phyloP scores from a whole-genome alignment of 2,113 vertebrate genomes.

The Saiga tatarica region DNA sequence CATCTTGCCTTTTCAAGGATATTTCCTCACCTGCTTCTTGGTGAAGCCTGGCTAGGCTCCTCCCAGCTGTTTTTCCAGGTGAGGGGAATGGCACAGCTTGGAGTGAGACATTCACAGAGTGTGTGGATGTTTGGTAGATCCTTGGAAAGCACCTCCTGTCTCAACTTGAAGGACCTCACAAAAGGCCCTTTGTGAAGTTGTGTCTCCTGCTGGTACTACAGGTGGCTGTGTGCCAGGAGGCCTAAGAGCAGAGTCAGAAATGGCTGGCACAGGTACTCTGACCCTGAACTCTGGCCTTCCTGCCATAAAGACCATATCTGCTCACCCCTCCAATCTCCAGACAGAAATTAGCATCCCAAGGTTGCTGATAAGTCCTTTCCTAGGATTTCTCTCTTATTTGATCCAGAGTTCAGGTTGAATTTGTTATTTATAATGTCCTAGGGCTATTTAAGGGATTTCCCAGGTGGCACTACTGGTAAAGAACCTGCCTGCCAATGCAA shows the following conservation, averaged over 20 bases:
- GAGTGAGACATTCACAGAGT: background rate
- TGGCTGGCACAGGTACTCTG: background rate
- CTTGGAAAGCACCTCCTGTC: background rate
- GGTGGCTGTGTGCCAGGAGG: background rate
- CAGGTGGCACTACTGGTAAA: background rate
- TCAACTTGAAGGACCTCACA: background rate
- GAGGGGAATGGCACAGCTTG: background rate
- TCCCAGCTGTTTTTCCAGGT: background rate
- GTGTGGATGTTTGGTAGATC: background rate
- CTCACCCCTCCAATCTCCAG: background rate
- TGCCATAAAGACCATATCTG: rapidly evolving
- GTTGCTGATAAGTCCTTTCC: background rate
- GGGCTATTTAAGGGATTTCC: background rate
- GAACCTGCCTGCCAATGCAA: background rate
- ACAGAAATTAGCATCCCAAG: background rate
- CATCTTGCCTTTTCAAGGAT: background rate
- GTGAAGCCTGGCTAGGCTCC: background rate
- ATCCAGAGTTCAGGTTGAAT: background rate
- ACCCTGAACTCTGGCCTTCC: background rate
- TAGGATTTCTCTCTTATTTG: background rate
- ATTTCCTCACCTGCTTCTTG: background rate
- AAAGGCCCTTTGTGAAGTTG: background rate
- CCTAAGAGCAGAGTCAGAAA: background rate
- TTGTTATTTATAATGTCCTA: background rate
- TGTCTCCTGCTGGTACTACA: background rate